Evolutionary conservation across 2,113 vertebrate species (phyloP).

Genomic region (Anarhynchus alexandrinus): DNA sequence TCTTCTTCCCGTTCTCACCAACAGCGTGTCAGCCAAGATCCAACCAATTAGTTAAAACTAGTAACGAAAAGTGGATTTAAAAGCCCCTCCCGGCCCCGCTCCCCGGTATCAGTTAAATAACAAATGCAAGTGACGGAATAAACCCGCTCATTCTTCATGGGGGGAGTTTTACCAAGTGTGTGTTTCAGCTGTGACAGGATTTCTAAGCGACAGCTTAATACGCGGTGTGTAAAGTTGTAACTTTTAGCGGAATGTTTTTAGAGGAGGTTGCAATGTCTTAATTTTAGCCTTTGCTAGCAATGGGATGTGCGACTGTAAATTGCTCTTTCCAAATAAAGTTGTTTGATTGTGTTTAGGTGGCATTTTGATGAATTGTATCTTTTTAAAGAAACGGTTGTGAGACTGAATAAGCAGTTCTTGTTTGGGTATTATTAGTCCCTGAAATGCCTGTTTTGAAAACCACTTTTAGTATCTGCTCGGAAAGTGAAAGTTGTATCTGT

Average conservation of each 20-base stretch:
- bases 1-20: neutral
- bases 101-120: neutral
- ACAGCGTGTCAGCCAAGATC: neutral
- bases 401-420: constrained; percentile 15
- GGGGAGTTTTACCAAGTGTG: neutral
- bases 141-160: neutral
- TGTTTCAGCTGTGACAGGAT: constrained; percentile 25
- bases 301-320: constrained; percentile 22
- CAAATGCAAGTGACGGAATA: neutral
- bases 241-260: neutral
- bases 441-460: constrained; percentile 43
- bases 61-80: neutral
- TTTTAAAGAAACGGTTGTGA: neutral
- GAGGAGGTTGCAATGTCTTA: neutral
- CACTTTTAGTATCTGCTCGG: constrained; percentile 40
- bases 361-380: constrained; percentile 31
- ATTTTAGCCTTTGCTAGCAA: neutral
- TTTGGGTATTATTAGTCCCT: constrained; percentile 33
- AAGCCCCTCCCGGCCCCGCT: neutral
- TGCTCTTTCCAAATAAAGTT: constrained; percentile 39
- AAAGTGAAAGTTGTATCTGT: constrained; percentile 71
- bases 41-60: constrained; percentile 15
- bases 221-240: neutral
- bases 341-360: constrained; percentile 34
- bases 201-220: neutral